Conservation (phyloP, 2,797 vertebrate species). For the Pyrocephalus nanus region DNA sequence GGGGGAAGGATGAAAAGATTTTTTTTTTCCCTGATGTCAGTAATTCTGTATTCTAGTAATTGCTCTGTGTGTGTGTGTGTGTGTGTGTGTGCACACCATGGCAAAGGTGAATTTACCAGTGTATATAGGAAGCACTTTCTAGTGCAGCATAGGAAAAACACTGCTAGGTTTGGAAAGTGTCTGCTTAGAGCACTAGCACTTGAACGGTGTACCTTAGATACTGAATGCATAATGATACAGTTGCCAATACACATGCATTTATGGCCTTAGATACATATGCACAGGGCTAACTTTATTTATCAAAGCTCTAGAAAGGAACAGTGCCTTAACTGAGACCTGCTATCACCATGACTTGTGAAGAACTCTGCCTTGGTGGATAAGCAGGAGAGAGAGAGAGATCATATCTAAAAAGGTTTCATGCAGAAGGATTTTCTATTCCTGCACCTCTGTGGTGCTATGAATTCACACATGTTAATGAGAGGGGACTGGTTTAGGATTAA, state of each 20-base stretch:
- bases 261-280: neutral
- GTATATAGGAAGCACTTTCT: neutral
- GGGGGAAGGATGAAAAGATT: neutral
- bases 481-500: neutral
- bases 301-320: neutral
- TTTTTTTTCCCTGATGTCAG: rapidly evolving
- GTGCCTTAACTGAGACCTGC: neutral
- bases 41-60: neutral
- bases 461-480: neutral
- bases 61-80: neutral
- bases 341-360: neutral
- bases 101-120: neutral
- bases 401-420: neutral
- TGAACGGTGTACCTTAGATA: neutral
- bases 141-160: neutral
- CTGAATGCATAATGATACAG: neutral
- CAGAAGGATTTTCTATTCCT: neutral
- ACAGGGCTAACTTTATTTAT: neutral
- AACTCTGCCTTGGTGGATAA: neutral
- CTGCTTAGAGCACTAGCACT: neutral
- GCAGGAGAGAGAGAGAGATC: neutral
- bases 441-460: neutral
- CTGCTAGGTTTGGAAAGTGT: neutral
- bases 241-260: neutral
- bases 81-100: neutral